Evolutionary conservation across 2,797 vertebrate species (phyloP), one percentile per base, ranked within the genome.

Genomic region (Limnodromus scolopaceus): DNA sequence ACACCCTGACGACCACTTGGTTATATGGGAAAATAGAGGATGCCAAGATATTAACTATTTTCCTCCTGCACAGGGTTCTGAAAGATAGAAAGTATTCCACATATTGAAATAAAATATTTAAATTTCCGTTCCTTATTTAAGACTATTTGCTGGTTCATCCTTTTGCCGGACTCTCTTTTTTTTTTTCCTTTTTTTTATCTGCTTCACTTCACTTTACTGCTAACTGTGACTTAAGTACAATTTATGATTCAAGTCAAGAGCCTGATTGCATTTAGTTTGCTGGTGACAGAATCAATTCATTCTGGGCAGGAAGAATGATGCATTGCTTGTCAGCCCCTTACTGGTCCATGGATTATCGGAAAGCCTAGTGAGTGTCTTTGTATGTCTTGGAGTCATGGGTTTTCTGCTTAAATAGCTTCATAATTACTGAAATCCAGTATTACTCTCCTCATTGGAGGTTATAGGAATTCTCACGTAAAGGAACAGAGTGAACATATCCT

Each of bases 281-380:
- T 91, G n/a, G 91, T 97, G 98, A 97, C 94, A 97, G 94, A 96
- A 94, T 87, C 95, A 91, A 96, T 98, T 97, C 76, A 95, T 97
- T 96, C 93, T 0, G 2, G 34, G 58, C 55, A 79, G 87, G 60
- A 94, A 96, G 93, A 97, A 91, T 93, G 94, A 98, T 93, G 54
- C 87, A 96, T 95, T 91, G 84, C 88, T 87, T 95, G 86, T 94
- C 95, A 96, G 70, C 19, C 61, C 78, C 90, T 87, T 58, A 32
- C 51, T 88, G 27, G 65, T 92, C 82, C 66, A 68, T 15, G 68
- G 92, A 54, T 82, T 87, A 68, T 15, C 76, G 61, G 84, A 55
- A 87, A 93, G 72, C 74, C 61, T 41, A 15, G 48, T 38, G 61
- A 85, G 39, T 66, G 66, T 68, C 72, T 87, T 55, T 92, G 30